Conservation (phyloP, 2,113 vertebrate species). For the Rissa tridactyla region DNA sequence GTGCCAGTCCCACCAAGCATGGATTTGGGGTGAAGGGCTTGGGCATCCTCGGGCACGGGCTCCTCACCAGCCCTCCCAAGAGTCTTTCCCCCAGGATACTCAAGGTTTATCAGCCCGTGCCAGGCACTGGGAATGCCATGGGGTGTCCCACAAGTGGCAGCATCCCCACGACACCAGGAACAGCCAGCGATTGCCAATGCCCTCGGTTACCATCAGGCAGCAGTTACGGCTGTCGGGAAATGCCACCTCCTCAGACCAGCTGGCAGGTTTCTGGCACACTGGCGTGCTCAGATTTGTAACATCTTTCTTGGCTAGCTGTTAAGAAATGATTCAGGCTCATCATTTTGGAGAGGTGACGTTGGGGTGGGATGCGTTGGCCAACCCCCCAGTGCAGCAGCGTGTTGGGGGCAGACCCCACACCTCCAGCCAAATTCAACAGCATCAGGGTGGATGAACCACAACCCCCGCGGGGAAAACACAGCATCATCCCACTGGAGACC, state of each 20-base stretch:
- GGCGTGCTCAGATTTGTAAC: accelerated
- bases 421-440: neutral
- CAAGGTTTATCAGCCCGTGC: neutral
- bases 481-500: neutral
- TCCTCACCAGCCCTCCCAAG: neutral
- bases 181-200: accelerated
- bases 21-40: neutral
- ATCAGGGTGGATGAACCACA: neutral
- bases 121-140: neutral
- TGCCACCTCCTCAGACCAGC: neutral
- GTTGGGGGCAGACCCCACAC: neutral
- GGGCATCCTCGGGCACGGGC: neutral
- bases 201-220: accelerated
- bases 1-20: neutral
- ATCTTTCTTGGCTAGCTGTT: neutral
- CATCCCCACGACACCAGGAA: accelerated
- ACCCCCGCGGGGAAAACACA: accelerated
- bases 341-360: neutral
- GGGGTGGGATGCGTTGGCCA: neutral
- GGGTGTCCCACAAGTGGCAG: accelerated
- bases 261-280: accelerated
- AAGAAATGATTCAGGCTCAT: no score
- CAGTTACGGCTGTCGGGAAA: neutral
- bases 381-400: neutral
- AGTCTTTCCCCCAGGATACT: accelerated